Conservation (phyloP, 2,797 vertebrate genomes). For the Anguilla obscura region DNA sequence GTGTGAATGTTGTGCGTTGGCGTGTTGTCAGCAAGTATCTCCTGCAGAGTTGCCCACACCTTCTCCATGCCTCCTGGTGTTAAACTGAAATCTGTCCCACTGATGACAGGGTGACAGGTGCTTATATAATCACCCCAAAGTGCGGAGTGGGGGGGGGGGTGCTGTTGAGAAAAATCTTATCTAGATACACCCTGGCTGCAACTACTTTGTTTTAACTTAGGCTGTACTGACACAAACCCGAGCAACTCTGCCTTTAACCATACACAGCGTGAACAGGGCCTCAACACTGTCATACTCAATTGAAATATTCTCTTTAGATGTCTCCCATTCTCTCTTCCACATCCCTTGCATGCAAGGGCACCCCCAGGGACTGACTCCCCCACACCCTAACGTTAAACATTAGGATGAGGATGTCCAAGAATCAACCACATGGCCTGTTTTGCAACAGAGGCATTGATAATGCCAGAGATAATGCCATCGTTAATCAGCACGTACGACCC, state of each 20-base stretch:
- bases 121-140: neutral
- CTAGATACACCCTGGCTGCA: neutral
- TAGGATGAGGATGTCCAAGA: neutral
- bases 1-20: neutral
- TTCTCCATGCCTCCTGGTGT: neutral
- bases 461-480: neutral
- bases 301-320: neutral
- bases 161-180: neutral
- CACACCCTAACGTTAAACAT: neutral
- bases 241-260: neutral
- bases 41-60: neutral
- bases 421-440: neutral
- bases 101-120: neutral
- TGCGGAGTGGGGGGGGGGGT: neutral
- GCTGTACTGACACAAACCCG: neutral
- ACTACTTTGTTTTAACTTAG: neutral
- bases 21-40: neutral
- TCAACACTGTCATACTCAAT: neutral
- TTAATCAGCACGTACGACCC: neutral
- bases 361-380: neutral
- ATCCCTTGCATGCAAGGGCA: neutral
- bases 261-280: neutral
- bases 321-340: neutral
- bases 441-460: neutral
- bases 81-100: constrained; percentile 15